phyloP scores from a whole-genome alignment of 2,113 vertebrate genomes.

The Halcyon senegalensis region DNA sequence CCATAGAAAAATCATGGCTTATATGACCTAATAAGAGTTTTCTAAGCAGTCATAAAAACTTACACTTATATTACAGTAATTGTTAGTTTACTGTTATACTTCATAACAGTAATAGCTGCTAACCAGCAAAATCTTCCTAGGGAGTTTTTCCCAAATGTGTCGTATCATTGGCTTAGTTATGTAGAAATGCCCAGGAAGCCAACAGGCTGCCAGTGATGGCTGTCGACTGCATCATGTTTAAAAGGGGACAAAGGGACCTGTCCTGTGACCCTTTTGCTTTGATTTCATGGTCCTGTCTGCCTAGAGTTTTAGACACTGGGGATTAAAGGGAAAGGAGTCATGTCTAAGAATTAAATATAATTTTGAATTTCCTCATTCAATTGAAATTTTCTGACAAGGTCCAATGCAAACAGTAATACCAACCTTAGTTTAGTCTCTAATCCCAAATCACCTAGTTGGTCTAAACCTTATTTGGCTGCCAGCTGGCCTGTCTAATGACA shows the following conservation, averaged over 20 bases:
- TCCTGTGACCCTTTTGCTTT: not conserved
- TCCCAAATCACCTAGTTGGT: not conserved
- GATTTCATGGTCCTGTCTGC: not conserved
- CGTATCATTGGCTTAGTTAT: not conserved
- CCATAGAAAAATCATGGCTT: not conserved
- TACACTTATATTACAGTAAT: not conserved
- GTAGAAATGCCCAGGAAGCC: not conserved
- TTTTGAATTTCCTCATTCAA: not conserved
- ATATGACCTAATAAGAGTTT: not conserved
- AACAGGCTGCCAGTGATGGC: not conserved
- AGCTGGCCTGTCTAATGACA: not conserved
- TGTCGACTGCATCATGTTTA: not conserved
- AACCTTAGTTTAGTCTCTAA: not conserved
- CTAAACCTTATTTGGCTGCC: not conserved
- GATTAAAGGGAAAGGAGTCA: not conserved
- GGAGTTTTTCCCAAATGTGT: not conserved
- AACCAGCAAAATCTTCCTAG: not conserved
- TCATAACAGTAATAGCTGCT: not conserved
- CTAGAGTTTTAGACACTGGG: not conserved
- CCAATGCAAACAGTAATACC: not conserved
- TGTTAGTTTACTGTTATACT: not conserved
- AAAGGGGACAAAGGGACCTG: not conserved
- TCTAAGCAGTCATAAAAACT: conserved; percentile 21
- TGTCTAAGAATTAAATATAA: not conserved
- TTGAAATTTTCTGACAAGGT: not conserved